These are phyloP conservation scores for Liopterus haemorrhoidalis DNA, from an alignment of 2,888 invertebrate genomes.

Conservation along the genomic window DNA sequence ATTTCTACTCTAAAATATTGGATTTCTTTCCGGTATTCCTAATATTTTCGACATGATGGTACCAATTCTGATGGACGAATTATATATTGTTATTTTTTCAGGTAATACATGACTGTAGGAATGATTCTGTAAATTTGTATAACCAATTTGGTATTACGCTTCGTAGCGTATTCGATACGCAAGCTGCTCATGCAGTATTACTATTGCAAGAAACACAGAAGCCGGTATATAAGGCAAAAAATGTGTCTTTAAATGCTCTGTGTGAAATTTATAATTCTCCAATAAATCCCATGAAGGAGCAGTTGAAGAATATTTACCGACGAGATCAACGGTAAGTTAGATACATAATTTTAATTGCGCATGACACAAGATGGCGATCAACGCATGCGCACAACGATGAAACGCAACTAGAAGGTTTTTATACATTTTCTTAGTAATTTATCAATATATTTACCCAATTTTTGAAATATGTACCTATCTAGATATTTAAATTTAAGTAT, in stretches of 20 bases:
- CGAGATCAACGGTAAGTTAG: conserved; percentile 69
- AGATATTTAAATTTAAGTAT: no score
- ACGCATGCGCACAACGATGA: no score
- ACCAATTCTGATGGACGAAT: neutral
- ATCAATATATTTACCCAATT: no score
- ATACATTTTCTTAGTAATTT: no score
- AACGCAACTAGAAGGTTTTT: no score
- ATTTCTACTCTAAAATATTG: conserved; percentile 8
- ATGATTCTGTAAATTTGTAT: conserved; percentile 82
- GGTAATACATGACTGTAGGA: conserved; percentile 88
- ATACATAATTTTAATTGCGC: no score
- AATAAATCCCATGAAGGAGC: conserved; percentile 86
- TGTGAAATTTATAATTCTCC: conserved; percentile 86
- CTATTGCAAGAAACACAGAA: conserved; percentile 84
- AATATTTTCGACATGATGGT: conserved; percentile 8
- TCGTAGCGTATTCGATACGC: conserved; percentile 85
- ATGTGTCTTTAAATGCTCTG: conserved; percentile 83
- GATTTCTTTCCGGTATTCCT: neutral
- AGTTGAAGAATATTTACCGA: conserved; percentile 76
- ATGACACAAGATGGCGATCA: no score
- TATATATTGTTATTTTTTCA: conserved; percentile 38
- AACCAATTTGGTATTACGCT: conserved; percentile 79
- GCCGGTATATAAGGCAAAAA: conserved; percentile 92
- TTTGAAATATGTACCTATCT: no score
- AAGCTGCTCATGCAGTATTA: conserved; percentile 80